Base-by-base conservation (phyloP, 1,140 invertebrate genomes). In the Leptoteleia sp. region DNA sequence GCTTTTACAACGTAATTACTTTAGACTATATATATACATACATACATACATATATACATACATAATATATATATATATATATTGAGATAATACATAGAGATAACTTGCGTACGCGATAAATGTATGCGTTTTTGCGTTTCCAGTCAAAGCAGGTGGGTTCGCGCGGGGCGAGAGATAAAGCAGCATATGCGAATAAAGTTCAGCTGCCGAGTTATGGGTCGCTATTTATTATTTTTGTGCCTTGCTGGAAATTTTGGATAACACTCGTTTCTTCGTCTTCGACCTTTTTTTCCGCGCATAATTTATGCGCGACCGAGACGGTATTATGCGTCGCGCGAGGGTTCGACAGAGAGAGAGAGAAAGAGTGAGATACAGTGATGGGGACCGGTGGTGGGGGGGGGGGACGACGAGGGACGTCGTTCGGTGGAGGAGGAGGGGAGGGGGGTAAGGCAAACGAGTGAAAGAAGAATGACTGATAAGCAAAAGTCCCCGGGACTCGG, bases 111-210 rank as follows among this genome's bases (percentile, higher is more conserved):
- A 15, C n/a, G 62, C 50, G 48, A 67, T 67, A 67, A 67, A 29
- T 55, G 62, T 37, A 57, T 48, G 42, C 57, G 64, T 68, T 43
- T 43, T 67, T 67, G 50, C 47, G 52, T 68, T 68, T 68, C 37
- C 48, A 68, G 64, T 68, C 50, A 57, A 57, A 68, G 64, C 64
- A 68, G 64, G 64, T 68, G 64, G 52, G 52, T 42, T 50, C 19
- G n/a, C n/a, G n/a, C 40, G 25, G 31, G 48, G 57, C 42, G 61
- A 55, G 43, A 68, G 64, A 68, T 68, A 68, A 57, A 68, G 52
- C 40, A 47, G 43, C 52, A 57, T 55, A 57, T 68, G 64, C 42
- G 64, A 68, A 48, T 57, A 67, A 52, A 55, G 38, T 67, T 65
- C 47, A 54, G 48, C 61, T 47, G 50, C 31, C 22, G 62, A 55